Percentiles rank a stretch among this genome's conserved stretches.
phyloP scores from a whole-genome alignment of 2,797 vertebrate genomes.

The Poeciliopsis paucimaculata region DNA sequence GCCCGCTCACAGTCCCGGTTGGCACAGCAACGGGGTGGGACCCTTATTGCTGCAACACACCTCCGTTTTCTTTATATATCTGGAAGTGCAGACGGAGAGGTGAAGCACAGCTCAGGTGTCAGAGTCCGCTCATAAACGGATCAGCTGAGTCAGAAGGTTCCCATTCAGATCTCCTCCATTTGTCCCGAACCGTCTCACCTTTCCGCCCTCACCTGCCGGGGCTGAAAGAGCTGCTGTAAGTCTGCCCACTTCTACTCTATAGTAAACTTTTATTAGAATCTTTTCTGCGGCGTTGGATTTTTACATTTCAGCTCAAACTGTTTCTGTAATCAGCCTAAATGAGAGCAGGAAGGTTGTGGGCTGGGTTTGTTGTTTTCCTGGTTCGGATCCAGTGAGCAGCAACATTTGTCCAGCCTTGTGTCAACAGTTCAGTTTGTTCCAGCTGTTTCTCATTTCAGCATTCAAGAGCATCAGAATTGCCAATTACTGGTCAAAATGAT shows the following conservation, averaged over 20 bases:
- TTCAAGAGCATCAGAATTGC: not conserved
- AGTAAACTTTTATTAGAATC: not conserved
- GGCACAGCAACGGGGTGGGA: slow-evolving; percentile 42
- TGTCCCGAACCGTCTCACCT: slow-evolving; percentile 14
- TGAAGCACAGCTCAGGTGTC: slow-evolving; percentile 14
- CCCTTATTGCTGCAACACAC: slow-evolving; percentile 25
- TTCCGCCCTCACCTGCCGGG: slow-evolving; percentile 19
- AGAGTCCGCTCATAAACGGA: slow-evolving; percentile 53
- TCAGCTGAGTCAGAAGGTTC: slow-evolving; percentile 39
- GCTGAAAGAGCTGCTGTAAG: slow-evolving; percentile 18
- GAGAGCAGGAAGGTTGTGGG: not conserved
- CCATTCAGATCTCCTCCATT: not conserved
- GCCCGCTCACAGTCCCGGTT: slow-evolving; percentile 40
- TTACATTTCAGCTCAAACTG: not conserved
- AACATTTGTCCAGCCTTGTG: not conserved
- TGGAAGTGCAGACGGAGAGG: slow-evolving; percentile 24
- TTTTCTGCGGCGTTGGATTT: not conserved
- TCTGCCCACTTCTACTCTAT: slow-evolving; percentile 2
- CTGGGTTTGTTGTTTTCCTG: slow-evolving; percentile 3
- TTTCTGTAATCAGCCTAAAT: not conserved
- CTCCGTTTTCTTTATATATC: slow-evolving; percentile 39
- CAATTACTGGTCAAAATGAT: not conserved
- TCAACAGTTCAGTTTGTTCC: slow-evolving; percentile 8
- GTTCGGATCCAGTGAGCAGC: not conserved
- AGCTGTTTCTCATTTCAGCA: not conserved